These are phyloP conservation scores for Aethes cnicana DNA, from an alignment of 2,888 invertebrate species.

Conservation along the genomic window DNA sequence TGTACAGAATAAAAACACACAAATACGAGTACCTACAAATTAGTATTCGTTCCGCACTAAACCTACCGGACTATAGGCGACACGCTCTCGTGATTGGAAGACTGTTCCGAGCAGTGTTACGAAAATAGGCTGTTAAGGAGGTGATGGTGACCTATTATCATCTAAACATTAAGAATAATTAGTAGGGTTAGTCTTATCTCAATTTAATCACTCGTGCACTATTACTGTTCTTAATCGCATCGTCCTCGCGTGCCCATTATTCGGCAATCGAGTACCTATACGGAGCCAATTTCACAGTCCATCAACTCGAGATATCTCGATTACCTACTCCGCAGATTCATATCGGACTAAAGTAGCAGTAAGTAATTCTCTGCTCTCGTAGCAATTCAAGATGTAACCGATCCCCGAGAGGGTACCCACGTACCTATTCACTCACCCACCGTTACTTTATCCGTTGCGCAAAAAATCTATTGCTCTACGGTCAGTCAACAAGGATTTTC, in stretches of 20 bases:
- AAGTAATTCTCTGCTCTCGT: slow-evolving; percentile 38
- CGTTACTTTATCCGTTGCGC: slow-evolving; percentile 51
- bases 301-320: slow-evolving; percentile 51
- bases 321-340: slow-evolving; percentile 41
- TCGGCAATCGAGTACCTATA: slow-evolving; percentile 37
- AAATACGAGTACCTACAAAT: too few species aligned
- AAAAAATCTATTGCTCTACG: slow-evolving; percentile 49
- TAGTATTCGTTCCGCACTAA: too few species aligned
- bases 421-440: slow-evolving; percentile 43
- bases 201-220: too few species aligned
- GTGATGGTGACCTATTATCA: too few species aligned
- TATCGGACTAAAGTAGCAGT: slow-evolving; percentile 40
- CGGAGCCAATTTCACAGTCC: slow-evolving; percentile 62
- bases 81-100: too few species aligned
- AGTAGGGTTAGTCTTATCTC: too few species aligned
- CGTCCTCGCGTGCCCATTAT: background rate
- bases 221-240: too few species aligned
- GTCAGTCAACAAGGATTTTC: slow-evolving; percentile 71
- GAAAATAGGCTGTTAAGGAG: too few species aligned
- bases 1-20: too few species aligned
- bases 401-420: slow-evolving; percentile 40
- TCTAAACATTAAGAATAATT: too few species aligned
- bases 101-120: too few species aligned
- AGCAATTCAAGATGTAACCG: slow-evolving; percentile 58
- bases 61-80: too few species aligned